Conservation (phyloP, 2,113 vertebrate genomes). For the Labrus mixtus region DNA sequence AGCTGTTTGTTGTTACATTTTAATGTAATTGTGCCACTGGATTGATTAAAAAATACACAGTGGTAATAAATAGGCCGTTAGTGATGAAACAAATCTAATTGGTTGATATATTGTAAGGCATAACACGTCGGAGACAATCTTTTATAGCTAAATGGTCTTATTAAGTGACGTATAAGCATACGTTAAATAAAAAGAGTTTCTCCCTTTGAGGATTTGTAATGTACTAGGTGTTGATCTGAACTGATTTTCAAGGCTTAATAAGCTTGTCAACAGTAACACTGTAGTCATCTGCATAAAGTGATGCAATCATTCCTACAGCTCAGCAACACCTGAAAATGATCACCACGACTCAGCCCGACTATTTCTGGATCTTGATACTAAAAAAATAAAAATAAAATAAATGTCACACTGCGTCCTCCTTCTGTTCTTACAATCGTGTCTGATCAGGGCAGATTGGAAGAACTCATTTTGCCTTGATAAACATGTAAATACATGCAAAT, state of each 20-base stretch:
- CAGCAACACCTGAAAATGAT: conserved; percentile 31
- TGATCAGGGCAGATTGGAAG: conserved; percentile 31
- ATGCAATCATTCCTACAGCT: conserved; percentile 40
- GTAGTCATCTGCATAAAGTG: conserved; percentile 24
- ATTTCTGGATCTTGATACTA: conserved; percentile 22
- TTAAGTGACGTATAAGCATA: conserved; percentile 6
- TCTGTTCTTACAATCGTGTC: conserved; percentile 16
- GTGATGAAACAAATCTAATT: conserved; percentile 21
- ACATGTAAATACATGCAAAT: conserved; percentile 61
- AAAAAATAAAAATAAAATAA: conserved; percentile 1
- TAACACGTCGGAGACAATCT: conserved; percentile 1
- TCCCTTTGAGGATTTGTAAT: conserved; percentile 15
- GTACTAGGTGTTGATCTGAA: conserved; percentile 9
- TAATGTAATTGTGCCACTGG: background rate
- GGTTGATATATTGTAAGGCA: conserved; percentile 9
- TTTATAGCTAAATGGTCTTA: conserved; percentile 6
- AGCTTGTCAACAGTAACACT: background rate
- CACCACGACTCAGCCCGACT: conserved; percentile 8
- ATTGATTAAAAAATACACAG: conserved; percentile 15
- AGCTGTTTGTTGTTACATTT: conserved; percentile 5
- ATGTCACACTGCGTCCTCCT: conserved; percentile 25
- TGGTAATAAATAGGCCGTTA: conserved; percentile 14
- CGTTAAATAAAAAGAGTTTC: conserved; percentile 2
- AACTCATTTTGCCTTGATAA: conserved; percentile 43
- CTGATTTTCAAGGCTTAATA: conserved; percentile 16